phyloP scores from a whole-genome alignment of 2,113 vertebrate genomes.

The Ctenomys sociabilis region DNA sequence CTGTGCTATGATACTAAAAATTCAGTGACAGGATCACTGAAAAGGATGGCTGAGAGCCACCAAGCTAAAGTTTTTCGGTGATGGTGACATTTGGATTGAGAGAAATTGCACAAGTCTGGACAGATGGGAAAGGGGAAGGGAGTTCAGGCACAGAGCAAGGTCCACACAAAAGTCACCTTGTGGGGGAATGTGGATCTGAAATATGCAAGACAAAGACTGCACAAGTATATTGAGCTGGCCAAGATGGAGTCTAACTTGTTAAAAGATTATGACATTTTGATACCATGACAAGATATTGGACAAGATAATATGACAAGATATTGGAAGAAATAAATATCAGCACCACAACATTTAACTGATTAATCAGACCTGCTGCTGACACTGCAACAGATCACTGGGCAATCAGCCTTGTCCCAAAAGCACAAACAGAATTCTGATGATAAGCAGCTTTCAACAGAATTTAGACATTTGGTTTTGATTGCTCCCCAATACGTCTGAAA shows the following conservation, averaged over 20 bases:
- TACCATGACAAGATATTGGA: too few species aligned
- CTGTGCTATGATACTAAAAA: background rate
- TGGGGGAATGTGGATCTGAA: background rate
- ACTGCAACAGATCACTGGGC: background rate
- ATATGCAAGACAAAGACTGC: background rate
- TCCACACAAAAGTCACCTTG: background rate
- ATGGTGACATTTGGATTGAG: background rate
- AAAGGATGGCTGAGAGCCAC: background rate
- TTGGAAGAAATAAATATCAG: background rate
- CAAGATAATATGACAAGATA: too few species aligned
- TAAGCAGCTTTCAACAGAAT: slow-evolving; percentile 55
- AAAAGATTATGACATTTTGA: slow-evolving; percentile 6
- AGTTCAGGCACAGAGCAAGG: background rate
- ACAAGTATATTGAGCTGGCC: background rate
- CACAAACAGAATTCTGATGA: slow-evolving; percentile 35
- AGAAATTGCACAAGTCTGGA: background rate
- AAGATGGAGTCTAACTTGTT: background rate
- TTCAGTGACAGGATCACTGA: too few species aligned
- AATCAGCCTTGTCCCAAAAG: background rate
- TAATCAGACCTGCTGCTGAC: background rate
- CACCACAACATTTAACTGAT: background rate
- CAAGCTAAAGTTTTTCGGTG: background rate
- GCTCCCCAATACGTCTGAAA: slow-evolving; percentile 49
- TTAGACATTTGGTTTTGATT: slow-evolving; percentile 60
- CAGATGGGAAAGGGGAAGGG: background rate